Conservation (phyloP, 2,113 vertebrate genomes). For the Brachirus orientalis region DNA sequence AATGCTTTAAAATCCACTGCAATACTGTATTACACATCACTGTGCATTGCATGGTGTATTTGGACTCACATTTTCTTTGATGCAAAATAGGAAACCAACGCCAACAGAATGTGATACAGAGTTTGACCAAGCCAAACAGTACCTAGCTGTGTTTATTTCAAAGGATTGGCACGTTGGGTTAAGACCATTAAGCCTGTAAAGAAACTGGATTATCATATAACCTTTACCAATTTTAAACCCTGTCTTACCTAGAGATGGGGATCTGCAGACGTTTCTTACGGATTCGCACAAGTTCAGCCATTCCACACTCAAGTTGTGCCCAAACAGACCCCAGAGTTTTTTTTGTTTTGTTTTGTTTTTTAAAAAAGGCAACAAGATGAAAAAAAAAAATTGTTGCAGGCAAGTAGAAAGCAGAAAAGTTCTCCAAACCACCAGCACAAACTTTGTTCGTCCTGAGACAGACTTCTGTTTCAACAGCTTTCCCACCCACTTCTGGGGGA, state of each 20-base stretch:
- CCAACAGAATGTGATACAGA: conserved; percentile 4
- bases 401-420: conserved; percentile 60
- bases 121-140: background rate
- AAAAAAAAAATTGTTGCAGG: conserved; percentile 21
- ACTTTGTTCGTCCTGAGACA: conserved; percentile 77
- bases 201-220: background rate
- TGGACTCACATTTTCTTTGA: conserved; percentile 37
- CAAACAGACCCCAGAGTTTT: conserved; percentile 63
- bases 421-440: conserved; percentile 70
- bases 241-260: conserved; percentile 81
- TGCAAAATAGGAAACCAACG: conserved; percentile 31
- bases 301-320: conserved; percentile 51
- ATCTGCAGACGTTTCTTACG: conserved; percentile 81
- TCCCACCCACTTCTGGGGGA: conserved; percentile 78
- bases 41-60: background rate
- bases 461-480: conserved; percentile 71
- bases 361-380: conserved; percentile 39
- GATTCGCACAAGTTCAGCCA: conserved; percentile 81
- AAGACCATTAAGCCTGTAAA: background rate
- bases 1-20: background rate
- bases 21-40: conserved; percentile 11
- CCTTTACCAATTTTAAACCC: background rate
- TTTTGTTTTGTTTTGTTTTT: no score
- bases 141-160: background rate
- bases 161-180: background rate